A percentile compares a stretch with the other conserved stretches of the same genome.
Conservation (phyloP, 2,888 invertebrate species). For the Athrips mouffetella region DNA sequence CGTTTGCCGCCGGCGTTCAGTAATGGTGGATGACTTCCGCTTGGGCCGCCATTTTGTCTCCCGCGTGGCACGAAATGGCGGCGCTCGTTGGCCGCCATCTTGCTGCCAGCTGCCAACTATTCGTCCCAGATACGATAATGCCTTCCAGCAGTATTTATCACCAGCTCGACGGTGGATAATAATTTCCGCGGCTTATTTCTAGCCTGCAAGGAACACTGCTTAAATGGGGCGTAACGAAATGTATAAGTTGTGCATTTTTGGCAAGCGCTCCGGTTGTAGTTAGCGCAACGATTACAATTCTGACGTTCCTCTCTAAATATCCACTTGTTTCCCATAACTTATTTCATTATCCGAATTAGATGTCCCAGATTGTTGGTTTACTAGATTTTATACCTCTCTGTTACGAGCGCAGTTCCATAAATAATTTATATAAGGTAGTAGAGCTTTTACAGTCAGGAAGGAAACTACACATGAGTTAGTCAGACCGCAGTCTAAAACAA, state of each 20-base stretch:
- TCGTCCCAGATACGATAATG: conserved; percentile 28
- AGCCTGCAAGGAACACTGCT: background rate
- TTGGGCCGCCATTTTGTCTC: conserved; percentile 3
- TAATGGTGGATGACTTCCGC: background rate
- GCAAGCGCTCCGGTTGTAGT: background rate
- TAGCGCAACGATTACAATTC: background rate
- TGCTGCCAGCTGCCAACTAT: conserved; percentile 28
- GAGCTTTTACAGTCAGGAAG: conserved; percentile 8
- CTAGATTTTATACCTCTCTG: background rate
- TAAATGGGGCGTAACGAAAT: conserved; percentile 7
- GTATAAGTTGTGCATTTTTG: background rate
- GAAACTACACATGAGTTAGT: conserved; percentile 10
- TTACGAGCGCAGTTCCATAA: conserved; percentile 6
- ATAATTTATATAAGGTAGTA: background rate
- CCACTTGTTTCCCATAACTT: background rate
- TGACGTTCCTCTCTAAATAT: background rate
- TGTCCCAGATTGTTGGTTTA: background rate
- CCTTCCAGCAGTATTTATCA: conserved; percentile 16
- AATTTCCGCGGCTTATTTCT: conserved; percentile 4
- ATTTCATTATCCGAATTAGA: background rate
- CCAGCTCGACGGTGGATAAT: conserved; percentile 5
- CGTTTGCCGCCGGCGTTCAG: background rate
- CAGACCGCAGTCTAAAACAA: conserved; percentile 5
- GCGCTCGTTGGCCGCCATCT: conserved; percentile 48
- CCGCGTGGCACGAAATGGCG: conserved; percentile 13